A percentile compares a stretch with the other conserved stretches of the same genome.
Evolutionary conservation across 2,113 vertebrate genomes (phyloP).

Genomic region (Apodemus sylvaticus): DNA sequence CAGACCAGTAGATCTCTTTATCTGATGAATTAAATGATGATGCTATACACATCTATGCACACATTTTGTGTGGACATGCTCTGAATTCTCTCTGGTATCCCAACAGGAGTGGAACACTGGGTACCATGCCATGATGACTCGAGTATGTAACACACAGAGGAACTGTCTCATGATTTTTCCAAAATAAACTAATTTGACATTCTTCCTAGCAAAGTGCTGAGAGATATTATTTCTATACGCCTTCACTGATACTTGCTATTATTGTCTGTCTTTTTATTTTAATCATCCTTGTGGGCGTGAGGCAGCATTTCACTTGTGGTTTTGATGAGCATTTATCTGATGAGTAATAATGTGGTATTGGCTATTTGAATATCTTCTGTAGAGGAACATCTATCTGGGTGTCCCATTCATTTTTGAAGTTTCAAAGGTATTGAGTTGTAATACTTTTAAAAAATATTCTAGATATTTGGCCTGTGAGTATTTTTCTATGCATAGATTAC

Average conservation of each 20-base stretch:
- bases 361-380: background rate
- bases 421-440: background rate
- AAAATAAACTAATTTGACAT: background rate
- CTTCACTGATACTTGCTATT: background rate
- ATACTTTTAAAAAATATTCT: background rate
- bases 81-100: background rate
- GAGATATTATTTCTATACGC: background rate
- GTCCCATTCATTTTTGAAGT: background rate
- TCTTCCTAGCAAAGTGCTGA: background rate
- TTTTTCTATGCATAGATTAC: background rate
- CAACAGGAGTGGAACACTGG: background rate
- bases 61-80: background rate
- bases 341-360: background rate
- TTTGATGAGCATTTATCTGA: slow-evolving; percentile 33
- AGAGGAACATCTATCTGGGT: background rate
- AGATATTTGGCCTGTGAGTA: background rate
- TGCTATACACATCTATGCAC: background rate
- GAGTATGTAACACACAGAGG: background rate
- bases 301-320: background rate
- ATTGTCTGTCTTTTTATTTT: slow-evolving; percentile 16
- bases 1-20: background rate
- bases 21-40: background rate
- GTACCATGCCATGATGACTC: background rate
- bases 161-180: background rate
- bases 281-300: background rate